Evolutionary conservation across 1,140 invertebrate species (phyloP).

Genomic region (Alviniconcha marisindica): DNA sequence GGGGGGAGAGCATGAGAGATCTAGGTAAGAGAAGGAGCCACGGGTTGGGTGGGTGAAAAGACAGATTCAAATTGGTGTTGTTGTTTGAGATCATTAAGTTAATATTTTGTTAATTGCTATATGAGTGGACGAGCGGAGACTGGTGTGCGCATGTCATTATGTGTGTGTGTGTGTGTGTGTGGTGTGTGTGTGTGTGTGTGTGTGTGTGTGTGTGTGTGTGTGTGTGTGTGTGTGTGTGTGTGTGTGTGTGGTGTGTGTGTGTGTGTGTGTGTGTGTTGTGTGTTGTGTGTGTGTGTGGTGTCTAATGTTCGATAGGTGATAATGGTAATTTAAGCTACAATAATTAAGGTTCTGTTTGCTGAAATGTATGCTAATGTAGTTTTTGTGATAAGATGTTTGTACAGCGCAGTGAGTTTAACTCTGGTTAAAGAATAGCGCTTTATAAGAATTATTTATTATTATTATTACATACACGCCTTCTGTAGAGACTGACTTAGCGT

Average conservation of each 20-base stretch:
- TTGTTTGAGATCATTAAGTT: no score
- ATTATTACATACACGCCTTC: background rate
- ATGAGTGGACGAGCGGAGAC: no score
- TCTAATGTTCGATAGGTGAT: background rate
- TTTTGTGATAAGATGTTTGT: no score
- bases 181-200: constrained; percentile 3
- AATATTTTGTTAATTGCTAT: no score
- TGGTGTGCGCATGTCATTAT: background rate
- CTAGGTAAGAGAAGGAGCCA: no score
- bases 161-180: constrained; percentile 12
- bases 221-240: background rate
- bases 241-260: background rate
- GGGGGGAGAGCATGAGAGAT: no score
- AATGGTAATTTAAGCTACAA: background rate
- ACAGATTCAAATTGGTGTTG: no score
- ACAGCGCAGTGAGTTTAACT: no score
- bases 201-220: background rate
- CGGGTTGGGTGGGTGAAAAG: no score
- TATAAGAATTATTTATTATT: no score
- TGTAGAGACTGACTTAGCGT: background rate
- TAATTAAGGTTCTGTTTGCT: background rate
- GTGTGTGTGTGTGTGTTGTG: background rate
- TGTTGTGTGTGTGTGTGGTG: background rate
- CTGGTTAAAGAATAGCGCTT: no score
- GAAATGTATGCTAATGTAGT: no score